Conservation (phyloP, 2,113 vertebrate species). For the Cervus canadensis region DNA sequence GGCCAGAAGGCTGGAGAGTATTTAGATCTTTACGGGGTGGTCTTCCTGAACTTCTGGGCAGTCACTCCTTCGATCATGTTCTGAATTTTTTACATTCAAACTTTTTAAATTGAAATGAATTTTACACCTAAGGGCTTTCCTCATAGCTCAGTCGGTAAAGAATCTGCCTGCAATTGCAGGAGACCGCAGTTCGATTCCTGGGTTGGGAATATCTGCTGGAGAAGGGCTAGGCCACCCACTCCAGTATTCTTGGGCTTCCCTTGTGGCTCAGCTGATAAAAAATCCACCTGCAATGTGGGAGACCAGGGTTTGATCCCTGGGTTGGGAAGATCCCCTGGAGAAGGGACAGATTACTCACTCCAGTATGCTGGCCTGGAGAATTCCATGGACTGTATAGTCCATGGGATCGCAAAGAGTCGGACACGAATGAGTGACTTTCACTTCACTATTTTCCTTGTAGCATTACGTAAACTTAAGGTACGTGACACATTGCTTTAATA, state of each 20-base stretch:
- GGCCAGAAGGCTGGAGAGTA: neutral
- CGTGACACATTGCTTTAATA: neutral
- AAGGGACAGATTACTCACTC: neutral
- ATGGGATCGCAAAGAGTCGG: neutral
- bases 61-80: accelerated
- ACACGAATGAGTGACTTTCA: neutral
- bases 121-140: neutral
- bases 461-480: neutral
- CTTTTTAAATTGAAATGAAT: neutral
- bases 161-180: neutral
- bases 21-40: neutral
- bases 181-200: neutral
- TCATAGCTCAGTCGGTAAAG: neutral
- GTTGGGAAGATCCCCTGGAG: neutral
- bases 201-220: neutral
- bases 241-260: neutral
- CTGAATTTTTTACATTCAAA: neutral
- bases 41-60: neutral
- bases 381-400: neutral
- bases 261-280: neutral
- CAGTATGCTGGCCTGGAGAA: neutral
- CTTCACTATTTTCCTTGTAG: neutral
- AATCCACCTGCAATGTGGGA: neutral
- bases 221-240: neutral
- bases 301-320: neutral